Evolutionary conservation across 2,797 vertebrate species (phyloP).

Genomic region (Antennarius maculatus): DNA sequence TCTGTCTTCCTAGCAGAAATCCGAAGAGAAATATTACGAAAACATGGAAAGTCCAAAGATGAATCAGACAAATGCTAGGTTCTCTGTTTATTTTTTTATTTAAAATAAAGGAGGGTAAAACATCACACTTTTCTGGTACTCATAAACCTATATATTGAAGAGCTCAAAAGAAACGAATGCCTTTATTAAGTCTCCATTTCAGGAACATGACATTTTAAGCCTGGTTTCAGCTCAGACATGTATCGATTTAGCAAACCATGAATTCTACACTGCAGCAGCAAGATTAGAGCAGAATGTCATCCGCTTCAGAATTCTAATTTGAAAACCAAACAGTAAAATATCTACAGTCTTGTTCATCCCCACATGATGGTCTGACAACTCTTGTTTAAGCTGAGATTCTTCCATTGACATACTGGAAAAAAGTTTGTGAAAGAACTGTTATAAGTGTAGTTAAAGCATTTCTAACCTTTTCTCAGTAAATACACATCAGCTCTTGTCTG

Average conservation of each 20-base stretch:
- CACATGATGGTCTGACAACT: constrained; percentile 54
- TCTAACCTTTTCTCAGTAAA: constrained; percentile 20
- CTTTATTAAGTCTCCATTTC: constrained; percentile 50
- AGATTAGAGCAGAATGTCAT: constrained; percentile 70
- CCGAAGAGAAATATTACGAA: not conserved
- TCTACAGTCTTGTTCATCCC: constrained; percentile 59
- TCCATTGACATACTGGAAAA: constrained; percentile 45
- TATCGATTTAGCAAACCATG: constrained; percentile 67
- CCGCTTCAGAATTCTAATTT: constrained; percentile 54
- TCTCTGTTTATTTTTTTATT: constrained; percentile 9
- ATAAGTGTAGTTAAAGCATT: constrained; percentile 22
- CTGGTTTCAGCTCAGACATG: constrained; percentile 54
- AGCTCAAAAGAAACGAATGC: constrained; percentile 28
- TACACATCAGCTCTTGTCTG: constrained; percentile 27
- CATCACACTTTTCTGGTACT: constrained; percentile 18
- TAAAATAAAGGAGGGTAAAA: not conserved
- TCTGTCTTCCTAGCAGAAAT: not conserved
- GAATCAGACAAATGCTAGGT: not conserved
- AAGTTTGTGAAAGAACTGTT: constrained; percentile 45
- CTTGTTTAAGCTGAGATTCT: constrained; percentile 55
- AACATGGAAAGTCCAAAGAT: not conserved
- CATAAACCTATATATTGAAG: constrained; percentile 24
- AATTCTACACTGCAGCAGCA: constrained; percentile 46
- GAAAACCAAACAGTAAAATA: constrained; percentile 72
- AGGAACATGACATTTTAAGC: constrained; percentile 69